phyloP scores from a whole-genome alignment of 2,797 vertebrate species.

The Hydrolagus colliei region DNA sequence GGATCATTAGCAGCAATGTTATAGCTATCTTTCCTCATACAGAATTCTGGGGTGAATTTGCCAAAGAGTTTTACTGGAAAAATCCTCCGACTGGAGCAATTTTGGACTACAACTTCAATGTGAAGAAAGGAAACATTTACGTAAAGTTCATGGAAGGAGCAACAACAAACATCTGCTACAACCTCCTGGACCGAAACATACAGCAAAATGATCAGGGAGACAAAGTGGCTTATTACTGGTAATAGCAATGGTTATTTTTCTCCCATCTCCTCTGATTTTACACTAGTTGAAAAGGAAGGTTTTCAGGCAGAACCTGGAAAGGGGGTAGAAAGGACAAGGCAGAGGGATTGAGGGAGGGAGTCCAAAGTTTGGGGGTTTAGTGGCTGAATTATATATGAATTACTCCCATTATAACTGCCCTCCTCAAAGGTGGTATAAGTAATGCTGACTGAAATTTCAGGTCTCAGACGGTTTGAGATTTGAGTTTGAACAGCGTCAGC shows the following conservation, averaged over 20 bases:
- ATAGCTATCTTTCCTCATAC: conserved; percentile 33
- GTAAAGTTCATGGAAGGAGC: conserved; percentile 72
- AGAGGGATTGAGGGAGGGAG: too few relatives aligned
- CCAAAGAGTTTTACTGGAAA: conserved; percentile 67
- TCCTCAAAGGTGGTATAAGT: too few relatives aligned
- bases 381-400: too few relatives aligned
- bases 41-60: conserved; percentile 70
- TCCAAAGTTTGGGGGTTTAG: too few relatives aligned
- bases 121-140: conserved; percentile 62
- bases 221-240: conserved; percentile 70
- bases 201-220: conserved; percentile 58
- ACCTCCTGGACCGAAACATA: conserved; percentile 66
- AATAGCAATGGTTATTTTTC: conserved; percentile 39
- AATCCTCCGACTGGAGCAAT: conserved; percentile 55
- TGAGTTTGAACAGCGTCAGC: too few relatives aligned
- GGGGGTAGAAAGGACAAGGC: too few relatives aligned
- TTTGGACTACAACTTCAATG: conserved; percentile 68
- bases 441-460: too few relatives aligned
- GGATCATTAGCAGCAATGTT: too few relatives aligned
- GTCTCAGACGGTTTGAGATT: too few relatives aligned
- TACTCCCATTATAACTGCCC: too few relatives aligned
- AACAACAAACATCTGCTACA: conserved; percentile 75
- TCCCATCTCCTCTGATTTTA: background rate
- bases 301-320: too few relatives aligned
- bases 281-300: too few relatives aligned